phyloP scores from a whole-genome alignment of 2,888 invertebrate species.

The Lymantria dispar region DNA sequence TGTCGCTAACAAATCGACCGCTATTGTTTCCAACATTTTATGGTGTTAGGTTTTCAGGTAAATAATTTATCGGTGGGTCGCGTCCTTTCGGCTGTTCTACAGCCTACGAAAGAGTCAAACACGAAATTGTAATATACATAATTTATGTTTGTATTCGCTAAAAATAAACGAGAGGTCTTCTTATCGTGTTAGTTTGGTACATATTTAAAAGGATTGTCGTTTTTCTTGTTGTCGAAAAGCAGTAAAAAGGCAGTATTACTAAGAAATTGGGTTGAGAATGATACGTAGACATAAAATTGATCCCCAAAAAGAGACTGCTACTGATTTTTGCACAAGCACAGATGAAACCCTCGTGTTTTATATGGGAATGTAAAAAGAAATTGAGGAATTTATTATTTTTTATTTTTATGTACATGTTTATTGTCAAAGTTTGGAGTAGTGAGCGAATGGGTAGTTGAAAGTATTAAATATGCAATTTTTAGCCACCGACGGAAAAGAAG shows the following conservation, averaged over 20 bases:
- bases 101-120: slow-evolving; percentile 23
- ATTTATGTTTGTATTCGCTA: slow-evolving; percentile 28
- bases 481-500: too few relatives aligned
- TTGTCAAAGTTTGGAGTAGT: too few relatives aligned
- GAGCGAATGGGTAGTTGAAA: too few relatives aligned
- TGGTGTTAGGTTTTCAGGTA: slow-evolving; percentile 38
- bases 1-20: slow-evolving; percentile 40
- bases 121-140: slow-evolving; percentile 34
- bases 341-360: not conserved
- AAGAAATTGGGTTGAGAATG: not conserved
- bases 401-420: too few relatives aligned
- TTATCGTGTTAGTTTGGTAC: slow-evolving; percentile 23
- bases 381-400: too few relatives aligned
- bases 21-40: slow-evolving; percentile 35
- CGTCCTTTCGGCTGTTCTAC: slow-evolving; percentile 30
- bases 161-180: slow-evolving; percentile 28
- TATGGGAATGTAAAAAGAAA: not conserved
- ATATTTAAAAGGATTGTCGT: slow-evolving; percentile 23
- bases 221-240: slow-evolving; percentile 5
- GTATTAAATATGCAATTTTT: too few relatives aligned
- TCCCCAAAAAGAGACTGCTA: not conserved
- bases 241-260: slow-evolving; percentile 1
- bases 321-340: not conserved
- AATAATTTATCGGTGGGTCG: slow-evolving; percentile 37
- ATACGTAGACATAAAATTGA: not conserved